Evolutionary conservation across 2,113 vertebrate species (phyloP), one percentile per base, ranked within the genome.

Genomic region (Syrmaticus mikado): DNA sequence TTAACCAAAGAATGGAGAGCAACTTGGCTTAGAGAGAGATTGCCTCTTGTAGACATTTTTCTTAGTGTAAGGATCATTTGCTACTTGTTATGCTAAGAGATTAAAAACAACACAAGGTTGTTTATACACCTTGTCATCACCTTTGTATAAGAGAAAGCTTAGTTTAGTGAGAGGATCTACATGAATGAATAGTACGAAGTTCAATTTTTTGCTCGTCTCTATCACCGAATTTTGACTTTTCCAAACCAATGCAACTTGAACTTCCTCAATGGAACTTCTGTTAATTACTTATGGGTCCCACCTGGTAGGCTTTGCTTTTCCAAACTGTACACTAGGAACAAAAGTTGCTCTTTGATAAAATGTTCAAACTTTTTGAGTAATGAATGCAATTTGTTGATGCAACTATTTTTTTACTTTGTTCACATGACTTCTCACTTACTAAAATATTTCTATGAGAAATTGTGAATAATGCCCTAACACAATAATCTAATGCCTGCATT

Each of bases 81-180:
- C 50, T 89, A 57, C 90, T 91, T 97, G 68, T 96, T 96, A 87
- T 61, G 80, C 36, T 76, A 90, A 24, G 46, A 77, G 77, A 18
- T 89, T 76, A 92, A 95, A 87, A 85, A 24, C 46, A 46, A 70
- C 74, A 43, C 36, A 61, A 38, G 70, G 17, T 36, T 94, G 27
- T 73, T 85, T 85, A 28, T 92, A 34, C 60, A 32, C 60, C 34
- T 93, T 95, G 91, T 57, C 46, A 48, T 77, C 55, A 94, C 78
- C 34, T 60, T 48, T 76, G 13, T 64, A 57, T 64, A 25, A 76
- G 27, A 71, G 4, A 83, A 77, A 81, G 21, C 27, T 73, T 66
- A 50, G 5, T 73, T 25, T 10, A 71, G 28, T 74, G 72, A 78
- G 41, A 87, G 25, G 8, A 52, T 62, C 41, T 62, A 0, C 70